Conservation (phyloP, 1,140 invertebrate species). For the Penaeus vannamei region DNA sequence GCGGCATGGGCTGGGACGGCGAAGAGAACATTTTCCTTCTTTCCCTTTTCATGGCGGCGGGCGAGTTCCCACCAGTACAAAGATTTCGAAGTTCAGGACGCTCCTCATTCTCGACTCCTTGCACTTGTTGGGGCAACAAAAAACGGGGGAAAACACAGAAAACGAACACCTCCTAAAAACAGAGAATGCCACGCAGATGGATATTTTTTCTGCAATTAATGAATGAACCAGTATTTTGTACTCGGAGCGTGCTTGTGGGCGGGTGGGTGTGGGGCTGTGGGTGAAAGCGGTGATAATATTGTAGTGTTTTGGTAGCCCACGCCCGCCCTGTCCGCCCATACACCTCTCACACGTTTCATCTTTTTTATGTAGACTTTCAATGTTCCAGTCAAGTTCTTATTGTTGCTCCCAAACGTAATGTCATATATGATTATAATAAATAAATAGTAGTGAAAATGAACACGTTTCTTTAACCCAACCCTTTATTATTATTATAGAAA, state of each 20-base stretch:
- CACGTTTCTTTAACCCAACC: not conserved
- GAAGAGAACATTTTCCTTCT: not conserved
- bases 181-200: constrained; percentile 23
- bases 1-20: not conserved
- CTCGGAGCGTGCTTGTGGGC: constrained; percentile 7
- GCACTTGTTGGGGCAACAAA: too few species aligned
- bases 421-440: constrained; percentile 63
- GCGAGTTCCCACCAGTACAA: constrained; percentile 28
- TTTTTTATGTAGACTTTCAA: constrained; percentile 60
- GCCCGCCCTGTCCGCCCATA: not conserved
- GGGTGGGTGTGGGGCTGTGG: constrained; percentile 3
- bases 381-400: constrained; percentile 59
- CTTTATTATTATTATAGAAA: too few species aligned
- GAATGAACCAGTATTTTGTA: constrained; percentile 41
- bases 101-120: too few species aligned
- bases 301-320: constrained; percentile 60
- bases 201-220: constrained; percentile 18
- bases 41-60: not conserved
- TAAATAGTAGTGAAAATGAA: constrained; percentile 29
- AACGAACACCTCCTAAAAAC: not conserved
- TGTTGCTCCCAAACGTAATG: constrained; percentile 62
- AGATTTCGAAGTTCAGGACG: not conserved
- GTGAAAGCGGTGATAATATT: constrained; percentile 65
- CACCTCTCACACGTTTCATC: constrained; percentile 35
- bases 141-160: not conserved